Evolutionary conservation across 2,888 invertebrate species (phyloP).

Genomic region (Eupithecia dodoneata): DNA sequence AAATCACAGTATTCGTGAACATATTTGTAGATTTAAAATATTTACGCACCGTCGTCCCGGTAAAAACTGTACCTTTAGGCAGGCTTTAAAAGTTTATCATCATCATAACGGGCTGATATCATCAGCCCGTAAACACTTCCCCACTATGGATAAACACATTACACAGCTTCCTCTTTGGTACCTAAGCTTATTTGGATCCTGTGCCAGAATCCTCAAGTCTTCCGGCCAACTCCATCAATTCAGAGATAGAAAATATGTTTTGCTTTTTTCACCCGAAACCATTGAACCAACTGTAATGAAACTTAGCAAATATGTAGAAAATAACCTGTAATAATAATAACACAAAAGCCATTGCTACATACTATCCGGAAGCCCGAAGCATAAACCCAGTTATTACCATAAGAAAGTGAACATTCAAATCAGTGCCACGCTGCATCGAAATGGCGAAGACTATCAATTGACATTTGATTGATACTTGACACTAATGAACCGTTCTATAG

Average conservation of each 20-base stretch:
- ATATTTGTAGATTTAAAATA: too few species aligned
- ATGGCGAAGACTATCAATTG: conserved; percentile 17
- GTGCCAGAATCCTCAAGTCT: too few species aligned
- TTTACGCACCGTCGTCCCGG: too few species aligned
- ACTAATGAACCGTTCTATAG: conserved; percentile 19
- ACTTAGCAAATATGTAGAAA: not conserved
- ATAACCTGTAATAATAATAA: not conserved
- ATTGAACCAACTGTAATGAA: too few species aligned
- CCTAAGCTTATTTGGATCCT: too few species aligned
- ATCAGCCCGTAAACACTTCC: too few species aligned
- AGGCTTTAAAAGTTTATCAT: too few species aligned
- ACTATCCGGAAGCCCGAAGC: not conserved
- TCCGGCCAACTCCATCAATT: too few species aligned
- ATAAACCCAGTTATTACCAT: not conserved
- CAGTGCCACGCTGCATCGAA: conserved; percentile 5
- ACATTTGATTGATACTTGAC: conserved; percentile 25
- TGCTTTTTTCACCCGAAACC: not conserved
- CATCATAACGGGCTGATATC: too few species aligned
- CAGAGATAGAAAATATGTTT: too few species aligned
- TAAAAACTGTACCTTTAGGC: too few species aligned
- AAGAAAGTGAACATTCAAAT: not conserved
- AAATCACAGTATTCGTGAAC: not conserved
- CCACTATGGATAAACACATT: not conserved
- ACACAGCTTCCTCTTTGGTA: not conserved
- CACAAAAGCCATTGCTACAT: not conserved